These are phyloP conservation scores for Porites rus DNA, from an alignment of 92 coral and sea anemone genomes.

Conservation along the genomic window DNA sequence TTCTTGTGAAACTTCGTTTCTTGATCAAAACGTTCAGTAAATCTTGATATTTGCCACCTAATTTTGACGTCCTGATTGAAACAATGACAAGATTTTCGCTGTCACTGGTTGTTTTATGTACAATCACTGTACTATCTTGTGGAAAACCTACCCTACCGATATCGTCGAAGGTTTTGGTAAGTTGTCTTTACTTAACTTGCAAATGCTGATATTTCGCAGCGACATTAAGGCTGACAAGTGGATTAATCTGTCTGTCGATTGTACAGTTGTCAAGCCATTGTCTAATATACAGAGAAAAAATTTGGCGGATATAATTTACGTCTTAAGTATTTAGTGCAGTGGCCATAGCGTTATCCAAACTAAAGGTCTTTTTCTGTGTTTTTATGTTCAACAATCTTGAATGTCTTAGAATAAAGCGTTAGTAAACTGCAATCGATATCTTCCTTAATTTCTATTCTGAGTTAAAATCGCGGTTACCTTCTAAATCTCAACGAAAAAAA, in stretches of 20 bases:
- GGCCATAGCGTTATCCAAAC: neutral
- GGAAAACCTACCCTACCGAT: constrained; percentile 3
- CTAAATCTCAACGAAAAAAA: neutral
- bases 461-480: neutral
- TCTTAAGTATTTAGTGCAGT: no score
- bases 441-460: no score
- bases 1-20: neutral
- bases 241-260: neutral
- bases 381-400: neutral
- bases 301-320: neutral
- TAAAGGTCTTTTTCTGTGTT: neutral
- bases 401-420: neutral
- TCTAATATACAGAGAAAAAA: neutral
- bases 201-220: no score
- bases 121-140: neutral
- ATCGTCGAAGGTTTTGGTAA: constrained; percentile 38
- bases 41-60: neutral
- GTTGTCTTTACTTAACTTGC: neutral
- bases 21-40: neutral
- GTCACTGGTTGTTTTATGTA: neutral
- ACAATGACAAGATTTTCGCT: neutral
- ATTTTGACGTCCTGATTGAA: neutral
- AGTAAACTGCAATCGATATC: neutral
- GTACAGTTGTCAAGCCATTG: neutral
- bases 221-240: neutral